Evolutionary conservation across 2,888 invertebrate genomes (phyloP).

Genomic region (Sesia bembeciformis): DNA sequence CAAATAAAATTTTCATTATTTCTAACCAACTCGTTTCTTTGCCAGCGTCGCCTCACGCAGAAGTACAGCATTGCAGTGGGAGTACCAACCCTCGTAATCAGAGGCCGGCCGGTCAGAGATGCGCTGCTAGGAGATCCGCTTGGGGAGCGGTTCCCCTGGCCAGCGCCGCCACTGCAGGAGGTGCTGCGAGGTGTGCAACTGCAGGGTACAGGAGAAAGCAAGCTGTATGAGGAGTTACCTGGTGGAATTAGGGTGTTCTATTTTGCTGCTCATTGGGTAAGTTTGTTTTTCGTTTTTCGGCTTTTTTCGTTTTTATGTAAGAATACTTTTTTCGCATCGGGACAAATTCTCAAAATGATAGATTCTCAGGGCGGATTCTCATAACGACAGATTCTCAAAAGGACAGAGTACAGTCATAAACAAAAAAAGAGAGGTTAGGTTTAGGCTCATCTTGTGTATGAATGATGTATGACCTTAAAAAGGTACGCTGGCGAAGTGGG

Average conservation of each 20-base stretch:
- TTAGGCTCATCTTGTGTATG: too few species aligned
- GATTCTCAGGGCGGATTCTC: too few species aligned
- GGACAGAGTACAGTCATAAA: too few species aligned
- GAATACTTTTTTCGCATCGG: too few species aligned
- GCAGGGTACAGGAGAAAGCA: constrained; percentile 45
- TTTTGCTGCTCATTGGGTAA: constrained; percentile 93
- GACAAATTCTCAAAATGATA: too few species aligned
- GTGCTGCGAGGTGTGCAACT: constrained; percentile 66
- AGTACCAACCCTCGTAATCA: constrained; percentile 83
- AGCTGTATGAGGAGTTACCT: constrained; percentile 74
- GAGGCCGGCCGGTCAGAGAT: constrained; percentile 80
- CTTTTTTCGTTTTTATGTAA: background rate
- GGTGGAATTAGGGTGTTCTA: constrained; percentile 83
- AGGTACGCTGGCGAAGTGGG: too few species aligned
- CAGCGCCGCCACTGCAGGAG: constrained; percentile 78
- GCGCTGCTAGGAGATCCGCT: constrained; percentile 80
- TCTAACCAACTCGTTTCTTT: constrained; percentile 10
- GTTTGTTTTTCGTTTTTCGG: constrained; percentile 20
- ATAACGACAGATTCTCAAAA: too few species aligned
- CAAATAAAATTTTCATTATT: too few species aligned
- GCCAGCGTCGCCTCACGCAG: constrained; percentile 82
- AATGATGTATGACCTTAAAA: too few species aligned
- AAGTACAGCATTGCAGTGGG: constrained; percentile 85
- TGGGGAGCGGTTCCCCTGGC: constrained; percentile 84
- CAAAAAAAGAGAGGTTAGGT: too few species aligned